Evolutionary conservation across 92 coral and sea anemone species (phyloP).

Genomic region (Porites evermanni): DNA sequence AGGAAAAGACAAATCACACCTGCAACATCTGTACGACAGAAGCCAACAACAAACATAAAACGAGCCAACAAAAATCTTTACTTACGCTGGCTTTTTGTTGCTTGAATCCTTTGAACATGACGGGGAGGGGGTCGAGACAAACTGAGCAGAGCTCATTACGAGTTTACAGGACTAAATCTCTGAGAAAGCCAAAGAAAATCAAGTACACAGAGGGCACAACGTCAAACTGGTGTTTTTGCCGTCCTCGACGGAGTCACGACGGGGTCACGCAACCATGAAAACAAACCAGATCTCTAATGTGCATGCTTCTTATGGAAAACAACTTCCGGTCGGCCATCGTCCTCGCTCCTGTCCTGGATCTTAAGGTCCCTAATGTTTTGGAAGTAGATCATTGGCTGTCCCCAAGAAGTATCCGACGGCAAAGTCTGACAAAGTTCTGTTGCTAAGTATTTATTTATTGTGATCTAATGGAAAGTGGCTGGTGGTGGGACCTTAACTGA

Average conservation of each 20-base stretch:
- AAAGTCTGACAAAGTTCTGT: constrained; percentile 47
- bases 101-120: constrained; percentile 3
- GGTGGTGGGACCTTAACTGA: constrained; percentile 56
- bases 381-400: constrained; percentile 48
- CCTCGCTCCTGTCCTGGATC: constrained; percentile 28
- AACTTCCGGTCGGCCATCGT: constrained; percentile 17
- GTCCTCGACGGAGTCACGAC: constrained; percentile 2
- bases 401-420: constrained; percentile 45
- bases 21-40: constrained; percentile 21
- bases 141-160: constrained; percentile 10
- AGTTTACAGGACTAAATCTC: constrained; percentile 14
- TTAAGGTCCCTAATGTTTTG: background rate
- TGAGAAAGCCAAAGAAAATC: background rate
- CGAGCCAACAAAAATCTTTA: constrained; percentile 25
- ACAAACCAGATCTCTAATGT: constrained; percentile 28
- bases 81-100: constrained; percentile 5
- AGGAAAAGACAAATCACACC: constrained; percentile 8
- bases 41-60: constrained; percentile 15
- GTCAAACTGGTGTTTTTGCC: constrained; percentile 33
- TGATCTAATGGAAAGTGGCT: constrained; percentile 46
- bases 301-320: constrained; percentile 26
- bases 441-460: constrained; percentile 45
- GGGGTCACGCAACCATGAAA: constrained; percentile 34
- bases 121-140: constrained; percentile 15
- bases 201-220: constrained; percentile 9